Evolutionary conservation across 2,888 invertebrate species (phyloP).

Genomic region (Leucoma salicis): DNA sequence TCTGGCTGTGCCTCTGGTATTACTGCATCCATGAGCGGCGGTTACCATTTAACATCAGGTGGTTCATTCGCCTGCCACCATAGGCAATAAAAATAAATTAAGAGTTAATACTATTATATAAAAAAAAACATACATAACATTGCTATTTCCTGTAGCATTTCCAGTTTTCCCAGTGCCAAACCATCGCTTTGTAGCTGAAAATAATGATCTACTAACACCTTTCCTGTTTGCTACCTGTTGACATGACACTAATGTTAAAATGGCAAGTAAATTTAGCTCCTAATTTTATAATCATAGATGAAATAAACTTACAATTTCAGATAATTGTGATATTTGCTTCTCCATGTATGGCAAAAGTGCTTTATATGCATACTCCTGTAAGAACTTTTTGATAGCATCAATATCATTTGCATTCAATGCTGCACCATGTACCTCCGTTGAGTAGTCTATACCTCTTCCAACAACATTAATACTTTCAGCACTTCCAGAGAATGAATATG

Average conservation of each 20-base stretch:
- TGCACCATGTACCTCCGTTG: slow-evolving; percentile 85
- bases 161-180: slow-evolving; percentile 95
- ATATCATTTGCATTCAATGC: slow-evolving; percentile 91
- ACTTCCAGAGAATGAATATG: slow-evolving; percentile 79
- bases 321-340: slow-evolving; percentile 90
- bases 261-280: neutral
- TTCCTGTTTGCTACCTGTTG: slow-evolving; percentile 90
- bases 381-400: slow-evolving; percentile 91
- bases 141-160: slow-evolving; percentile 86
- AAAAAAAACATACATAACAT: slow-evolving; percentile 94
- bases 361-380: slow-evolving; percentile 93
- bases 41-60: too few species aligned
- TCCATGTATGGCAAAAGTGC: slow-evolving; percentile 96
- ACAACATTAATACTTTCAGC: slow-evolving; percentile 83
- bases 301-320: slow-evolving; percentile 84
- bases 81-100: too few species aligned
- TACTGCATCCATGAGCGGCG: too few species aligned
- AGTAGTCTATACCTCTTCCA: slow-evolving; percentile 68
- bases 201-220: slow-evolving; percentile 94
- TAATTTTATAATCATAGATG: neutral
- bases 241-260: neutral
- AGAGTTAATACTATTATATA: too few species aligned
- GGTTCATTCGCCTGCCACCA: too few species aligned
- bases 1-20: too few species aligned
- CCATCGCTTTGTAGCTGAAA: slow-evolving; percentile 97